phyloP scores from a whole-genome alignment of 2,797 vertebrate species.

The Myripristis jacobus region DNA sequence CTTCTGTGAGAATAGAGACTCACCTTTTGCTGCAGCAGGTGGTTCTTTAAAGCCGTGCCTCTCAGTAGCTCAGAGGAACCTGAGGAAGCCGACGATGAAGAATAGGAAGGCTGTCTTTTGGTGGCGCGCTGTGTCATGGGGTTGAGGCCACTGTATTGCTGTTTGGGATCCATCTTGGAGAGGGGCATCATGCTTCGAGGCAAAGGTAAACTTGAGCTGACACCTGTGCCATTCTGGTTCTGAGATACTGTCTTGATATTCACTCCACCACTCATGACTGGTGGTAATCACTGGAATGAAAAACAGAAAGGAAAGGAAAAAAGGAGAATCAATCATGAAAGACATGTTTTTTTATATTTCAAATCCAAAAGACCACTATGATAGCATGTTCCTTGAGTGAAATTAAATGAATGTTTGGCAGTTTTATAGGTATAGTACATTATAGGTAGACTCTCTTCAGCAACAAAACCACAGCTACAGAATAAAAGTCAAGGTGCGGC shows the following conservation, averaged over 20 bases:
- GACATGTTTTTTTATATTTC: background rate
- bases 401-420: background rate
- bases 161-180: constrained; percentile 77
- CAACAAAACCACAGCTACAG: background rate
- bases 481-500: too few species aligned
- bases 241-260: constrained; percentile 83
- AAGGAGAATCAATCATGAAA: background rate
- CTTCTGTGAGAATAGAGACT: constrained; percentile 44
- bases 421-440: background rate
- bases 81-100: constrained; percentile 59
- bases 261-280: constrained; percentile 83
- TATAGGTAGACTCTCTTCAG: background rate
- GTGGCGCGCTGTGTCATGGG: constrained; percentile 42
- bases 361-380: background rate
- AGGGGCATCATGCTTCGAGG: constrained; percentile 73
- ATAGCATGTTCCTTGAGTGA: background rate
- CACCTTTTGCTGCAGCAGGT: constrained; percentile 70
- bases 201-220: constrained; percentile 85
- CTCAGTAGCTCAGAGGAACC: constrained; percentile 70
- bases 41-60: constrained; percentile 71
- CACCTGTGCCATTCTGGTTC: constrained; percentile 79
- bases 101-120: constrained; percentile 51
- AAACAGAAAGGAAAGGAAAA: constrained; percentile 50
- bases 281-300: constrained; percentile 27
- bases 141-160: constrained; percentile 52